These are phyloP conservation scores for Neomonachus schauinslandi DNA, from an alignment of 2,113 vertebrate species.

Conservation along the genomic window DNA sequence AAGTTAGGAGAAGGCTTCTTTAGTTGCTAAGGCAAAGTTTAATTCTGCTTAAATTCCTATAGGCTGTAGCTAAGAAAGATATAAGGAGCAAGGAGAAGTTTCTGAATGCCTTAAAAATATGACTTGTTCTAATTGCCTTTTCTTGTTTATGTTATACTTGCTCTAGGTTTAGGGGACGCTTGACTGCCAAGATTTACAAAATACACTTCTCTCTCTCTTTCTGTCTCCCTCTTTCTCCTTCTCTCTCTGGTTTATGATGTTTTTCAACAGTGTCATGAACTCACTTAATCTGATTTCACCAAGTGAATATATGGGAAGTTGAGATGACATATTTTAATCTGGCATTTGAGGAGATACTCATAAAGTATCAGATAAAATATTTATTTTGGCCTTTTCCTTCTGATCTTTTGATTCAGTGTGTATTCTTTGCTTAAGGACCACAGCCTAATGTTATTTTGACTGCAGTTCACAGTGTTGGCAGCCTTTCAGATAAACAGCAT, in stretches of 20 bases:
- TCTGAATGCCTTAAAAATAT: slow-evolving; percentile 15
- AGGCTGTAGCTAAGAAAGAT: background rate
- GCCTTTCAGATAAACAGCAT: slow-evolving; percentile 86
- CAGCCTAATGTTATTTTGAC: slow-evolving; percentile 81
- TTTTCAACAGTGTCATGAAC: slow-evolving; percentile 73
- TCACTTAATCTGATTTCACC: slow-evolving; percentile 78
- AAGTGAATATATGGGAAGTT: slow-evolving; percentile 78
- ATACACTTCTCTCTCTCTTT: background rate
- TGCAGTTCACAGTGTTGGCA: slow-evolving; percentile 83
- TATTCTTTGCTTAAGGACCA: slow-evolving; percentile 76
- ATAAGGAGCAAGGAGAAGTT: background rate
- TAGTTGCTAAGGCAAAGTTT: slow-evolving; percentile 34
- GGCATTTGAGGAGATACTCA: slow-evolving; percentile 77
- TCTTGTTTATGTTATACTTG: slow-evolving; percentile 58
- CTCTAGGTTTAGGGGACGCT: background rate
- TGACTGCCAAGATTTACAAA: slow-evolving; percentile 47
- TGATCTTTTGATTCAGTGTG: slow-evolving; percentile 78
- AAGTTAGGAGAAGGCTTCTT: slow-evolving; percentile 70
- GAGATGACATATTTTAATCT: slow-evolving; percentile 73
- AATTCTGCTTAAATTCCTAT: slow-evolving; percentile 46
- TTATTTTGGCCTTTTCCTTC: slow-evolving; percentile 79
- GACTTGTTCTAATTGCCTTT: slow-evolving; percentile 39
- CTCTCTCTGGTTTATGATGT: slow-evolving; percentile 64
- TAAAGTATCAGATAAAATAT: slow-evolving; percentile 82
- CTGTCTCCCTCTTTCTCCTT: background rate